Evolutionary conservation across 2,797 vertebrate species (phyloP), one percentile per base, ranked within the genome.

Genomic region (Decapterus maruadsi): DNA sequence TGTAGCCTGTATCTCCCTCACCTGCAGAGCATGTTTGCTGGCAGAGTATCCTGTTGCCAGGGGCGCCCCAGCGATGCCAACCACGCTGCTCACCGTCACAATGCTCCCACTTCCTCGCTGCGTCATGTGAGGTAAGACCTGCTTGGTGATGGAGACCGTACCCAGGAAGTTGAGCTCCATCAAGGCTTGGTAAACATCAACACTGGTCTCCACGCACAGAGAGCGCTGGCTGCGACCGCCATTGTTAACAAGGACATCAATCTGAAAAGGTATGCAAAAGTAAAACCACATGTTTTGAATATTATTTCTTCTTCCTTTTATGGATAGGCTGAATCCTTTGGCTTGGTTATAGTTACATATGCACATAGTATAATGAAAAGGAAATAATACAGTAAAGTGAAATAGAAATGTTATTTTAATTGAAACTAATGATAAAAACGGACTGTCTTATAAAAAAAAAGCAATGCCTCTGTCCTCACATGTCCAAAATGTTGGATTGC

Each of bases 91-190:
- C 69, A 98, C 89, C 0, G 95, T 96, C 51, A 98, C 95, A 54
- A 99, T 92, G 90, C 93, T 95, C 3, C 98, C 98, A 12, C 55
- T 94, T 42, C 93, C 95, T 67, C 86, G 95, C 75, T 94, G 88
- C 0, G 94, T 94, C 97, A 99, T 98, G 90, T 98, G 95, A 59
- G 95, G 95, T 83, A 99, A 94, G 81, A 99, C 96, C 58, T 95
- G 85, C 84, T 97, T 98, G 1, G 97, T 98, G 75, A 99, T 72
- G 0, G 97, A 99, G 74, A 99, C 90, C 0, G 98, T 98, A 26
- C 98, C 98, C 38, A 99, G 82, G 92, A 95, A 98, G 93, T 99
- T 99, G 62, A 99, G 93, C 3, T 97, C 96, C 34, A 99, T 98
- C 72, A 99, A 91, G 62, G 94, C 94, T 68, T 84, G 90, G 82